phyloP scores from a whole-genome alignment of 2,797 vertebrate genomes.

The Tragopan temminckii region DNA sequence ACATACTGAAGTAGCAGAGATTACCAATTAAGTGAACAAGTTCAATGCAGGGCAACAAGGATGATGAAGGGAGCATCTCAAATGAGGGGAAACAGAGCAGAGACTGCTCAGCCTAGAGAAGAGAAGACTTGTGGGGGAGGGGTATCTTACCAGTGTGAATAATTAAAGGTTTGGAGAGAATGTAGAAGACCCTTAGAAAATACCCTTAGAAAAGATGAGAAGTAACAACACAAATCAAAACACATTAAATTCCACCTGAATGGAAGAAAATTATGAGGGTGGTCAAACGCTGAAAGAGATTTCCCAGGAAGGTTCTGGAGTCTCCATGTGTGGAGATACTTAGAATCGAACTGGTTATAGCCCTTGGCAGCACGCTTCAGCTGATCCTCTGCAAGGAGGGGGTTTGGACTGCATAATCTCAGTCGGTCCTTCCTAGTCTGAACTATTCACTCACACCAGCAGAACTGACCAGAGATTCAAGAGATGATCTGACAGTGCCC shows the following conservation, averaged over 20 bases:
- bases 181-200: background rate
- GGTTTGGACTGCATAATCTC: background rate
- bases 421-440: background rate
- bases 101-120: background rate
- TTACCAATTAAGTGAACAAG: background rate
- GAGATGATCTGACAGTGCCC: background rate
- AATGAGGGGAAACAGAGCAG: background rate
- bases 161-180: background rate
- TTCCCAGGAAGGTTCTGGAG: background rate
- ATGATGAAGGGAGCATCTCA: background rate
- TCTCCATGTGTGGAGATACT: background rate
- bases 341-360: rapidly evolving
- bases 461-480: background rate
- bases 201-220: background rate
- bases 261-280: background rate
- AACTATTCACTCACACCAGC: background rate
- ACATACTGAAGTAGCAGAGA: background rate
- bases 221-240: background rate
- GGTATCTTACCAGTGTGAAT: background rate
- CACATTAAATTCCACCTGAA: background rate
- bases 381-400: background rate
- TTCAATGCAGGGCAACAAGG: background rate
- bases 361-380: background rate
- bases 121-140: background rate
- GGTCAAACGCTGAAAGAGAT: background rate